Evolutionary conservation across 30 jellyfish, hydroid and myxozoan species (phyloP), one percentile per base, ranked within the genome.

Genomic region (Rhopilema esculentum): DNA sequence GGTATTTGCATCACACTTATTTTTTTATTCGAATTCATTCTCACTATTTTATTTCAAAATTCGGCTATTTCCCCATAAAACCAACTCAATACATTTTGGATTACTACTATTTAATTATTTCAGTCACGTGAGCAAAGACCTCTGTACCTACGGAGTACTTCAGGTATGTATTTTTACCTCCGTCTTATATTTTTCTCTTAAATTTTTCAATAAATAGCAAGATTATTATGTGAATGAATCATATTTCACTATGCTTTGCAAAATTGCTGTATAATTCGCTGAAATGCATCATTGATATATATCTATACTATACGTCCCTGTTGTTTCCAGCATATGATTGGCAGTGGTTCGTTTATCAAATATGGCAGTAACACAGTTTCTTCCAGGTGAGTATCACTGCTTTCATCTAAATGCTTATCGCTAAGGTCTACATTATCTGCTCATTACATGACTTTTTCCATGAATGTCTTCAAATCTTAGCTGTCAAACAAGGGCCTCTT

Each of bases 301-400:
- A n/a, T n/a, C n/a, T n/a, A n/a, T 12, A 40, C 61, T 18, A 68
- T 9, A 25, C 61, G 15, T 18, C 29, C 67, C 27, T 81, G n/a
- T n/a, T 50, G 20, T 19, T 83, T 83, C 40, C 51, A 87, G 96
- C 33, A 78, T 76, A 23, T 75, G 40, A 61, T 90, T 9, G 97
- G 97, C 22, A 70, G 72, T 22, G 77, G 89, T 24, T 91, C 97
- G 16, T 90, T 12, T 72, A 72, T 83, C 63, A 90, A 90, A 64
- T 82, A 83, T 81, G 97, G 97, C 52, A 73, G 91, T 61, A 82
- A 90, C 83, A 85, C 98, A 20, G 83, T 79, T 30, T 92, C 98
- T 15, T 92, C 98, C 61, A 81, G 98, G 98, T 92, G 63, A 4
- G 69, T 48, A 24, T 7, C 8, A 27, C 21, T 66, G 19, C 16